These are phyloP conservation scores for Hypsopygia costalis DNA, from an alignment of 2,888 invertebrate genomes.

Conservation along the genomic window DNA sequence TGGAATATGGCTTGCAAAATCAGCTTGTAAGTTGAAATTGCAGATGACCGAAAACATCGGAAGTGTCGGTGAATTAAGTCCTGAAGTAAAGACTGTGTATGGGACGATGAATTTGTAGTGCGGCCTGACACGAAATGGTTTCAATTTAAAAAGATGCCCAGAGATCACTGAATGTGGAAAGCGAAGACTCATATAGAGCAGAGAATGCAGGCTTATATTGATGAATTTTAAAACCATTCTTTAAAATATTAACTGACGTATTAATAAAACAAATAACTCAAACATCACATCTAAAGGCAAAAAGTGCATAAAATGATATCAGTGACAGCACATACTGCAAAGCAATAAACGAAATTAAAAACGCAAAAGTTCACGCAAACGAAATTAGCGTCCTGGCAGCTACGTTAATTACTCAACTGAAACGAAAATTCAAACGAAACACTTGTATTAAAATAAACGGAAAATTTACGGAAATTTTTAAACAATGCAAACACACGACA, in stretches of 20 bases:
- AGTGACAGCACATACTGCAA: slow-evolving; percentile 19
- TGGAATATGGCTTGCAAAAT: too few species aligned
- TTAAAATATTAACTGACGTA: neutral
- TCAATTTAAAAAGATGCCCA: too few species aligned
- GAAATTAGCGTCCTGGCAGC: slow-evolving; percentile 25
- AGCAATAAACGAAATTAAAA: slow-evolving; percentile 36
- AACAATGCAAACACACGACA: slow-evolving; percentile 61
- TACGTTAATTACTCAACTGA: slow-evolving; percentile 32
- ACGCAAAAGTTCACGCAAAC: slow-evolving; percentile 23
- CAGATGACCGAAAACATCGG: too few species aligned
- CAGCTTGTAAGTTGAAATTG: too few species aligned
- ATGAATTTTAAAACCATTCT: too few species aligned
- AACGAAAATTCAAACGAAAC: slow-evolving; percentile 38
- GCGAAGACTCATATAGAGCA: too few species aligned
- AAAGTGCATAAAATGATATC: slow-evolving; percentile 11
- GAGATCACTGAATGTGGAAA: too few species aligned
- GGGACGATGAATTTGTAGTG: too few species aligned
- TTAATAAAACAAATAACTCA: neutral
- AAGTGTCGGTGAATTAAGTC: too few species aligned
- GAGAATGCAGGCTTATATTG: too few species aligned
- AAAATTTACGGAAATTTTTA: slow-evolving; percentile 40
- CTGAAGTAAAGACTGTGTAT: too few species aligned
- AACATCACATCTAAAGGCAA: slow-evolving; percentile 13
- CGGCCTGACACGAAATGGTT: too few species aligned
- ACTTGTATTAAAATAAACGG: slow-evolving; percentile 36